These are phyloP conservation scores for Holocentrus rufus DNA, from an alignment of 2,797 vertebrate species.

Conservation along the genomic window DNA sequence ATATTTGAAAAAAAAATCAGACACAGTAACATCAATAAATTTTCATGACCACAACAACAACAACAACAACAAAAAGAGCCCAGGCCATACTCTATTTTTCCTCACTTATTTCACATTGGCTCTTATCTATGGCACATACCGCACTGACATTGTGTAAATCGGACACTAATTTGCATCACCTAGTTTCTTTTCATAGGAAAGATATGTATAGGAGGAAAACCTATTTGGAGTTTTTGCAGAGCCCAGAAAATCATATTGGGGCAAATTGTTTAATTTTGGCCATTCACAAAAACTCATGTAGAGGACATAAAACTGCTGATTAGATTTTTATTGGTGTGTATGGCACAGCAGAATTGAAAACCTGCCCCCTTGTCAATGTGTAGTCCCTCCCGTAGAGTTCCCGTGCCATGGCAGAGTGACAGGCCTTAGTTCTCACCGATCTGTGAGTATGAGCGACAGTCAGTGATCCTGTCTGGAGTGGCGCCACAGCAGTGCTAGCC, in stretches of 20 bases:
- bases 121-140: background rate
- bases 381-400: slow-evolving; percentile 56
- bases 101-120: background rate
- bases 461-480: slow-evolving; percentile 71
- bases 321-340: slow-evolving; percentile 23
- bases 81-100: no score
- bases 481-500: slow-evolving; percentile 46
- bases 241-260: slow-evolving; percentile 1
- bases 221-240: background rate
- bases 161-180: background rate
- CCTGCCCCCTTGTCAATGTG: slow-evolving; percentile 39
- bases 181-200: background rate
- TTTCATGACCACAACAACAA: no score
- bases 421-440: slow-evolving; percentile 64
- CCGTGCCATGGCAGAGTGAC: slow-evolving; percentile 61
- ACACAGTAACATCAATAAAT: background rate
- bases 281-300: slow-evolving; percentile 12
- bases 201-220: background rate
- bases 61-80: no score
- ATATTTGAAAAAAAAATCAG: background rate
- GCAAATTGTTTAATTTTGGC: slow-evolving; percentile 4
- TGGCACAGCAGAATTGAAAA: slow-evolving; percentile 24
- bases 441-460: slow-evolving; percentile 65
- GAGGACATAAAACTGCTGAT: slow-evolving; percentile 21
- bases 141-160: background rate